Conservation (phyloP, 2,888 invertebrate species). For the Aquatica leii region DNA sequence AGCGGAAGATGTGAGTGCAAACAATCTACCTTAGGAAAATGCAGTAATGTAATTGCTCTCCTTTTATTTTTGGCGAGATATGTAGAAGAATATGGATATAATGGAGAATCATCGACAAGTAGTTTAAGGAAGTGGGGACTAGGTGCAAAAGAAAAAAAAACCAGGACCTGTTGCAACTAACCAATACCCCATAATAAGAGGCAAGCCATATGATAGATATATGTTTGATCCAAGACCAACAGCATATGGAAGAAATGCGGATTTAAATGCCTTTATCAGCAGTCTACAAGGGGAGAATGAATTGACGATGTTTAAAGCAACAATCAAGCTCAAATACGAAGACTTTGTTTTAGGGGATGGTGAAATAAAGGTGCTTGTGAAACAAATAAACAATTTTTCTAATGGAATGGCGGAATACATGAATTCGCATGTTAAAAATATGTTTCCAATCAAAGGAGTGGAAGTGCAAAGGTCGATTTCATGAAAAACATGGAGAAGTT, state of each 20-base stretch:
- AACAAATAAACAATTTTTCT: too few relatives aligned
- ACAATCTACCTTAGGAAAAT: too few relatives aligned
- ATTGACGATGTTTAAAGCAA: background rate
- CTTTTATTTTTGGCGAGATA: conserved; percentile 1
- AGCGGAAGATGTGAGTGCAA: background rate
- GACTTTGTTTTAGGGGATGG: background rate
- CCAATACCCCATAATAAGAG: background rate
- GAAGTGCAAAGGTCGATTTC: too few relatives aligned
- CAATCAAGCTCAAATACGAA: background rate
- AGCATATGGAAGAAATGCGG: background rate
- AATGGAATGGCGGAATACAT: too few relatives aligned
- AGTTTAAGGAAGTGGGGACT: background rate
- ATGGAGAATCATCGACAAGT: background rate
- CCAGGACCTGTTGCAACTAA: conserved; percentile 6
- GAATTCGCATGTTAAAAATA: background rate
- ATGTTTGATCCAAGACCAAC: conserved; percentile 8
- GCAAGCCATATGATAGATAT: background rate
- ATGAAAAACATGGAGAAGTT: too few relatives aligned
- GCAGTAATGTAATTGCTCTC: too few relatives aligned
- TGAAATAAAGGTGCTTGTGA: too few relatives aligned
- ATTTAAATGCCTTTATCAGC: background rate
- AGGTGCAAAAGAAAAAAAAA: conserved; percentile 3
- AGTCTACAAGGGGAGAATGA: background rate
- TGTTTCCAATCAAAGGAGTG: background rate
- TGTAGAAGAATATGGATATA: conserved; percentile 4